Evolutionary conservation across 1,140 invertebrate genomes (phyloP), one percentile per base, ranked within the genome.

Genomic region (Bombus affinis): DNA sequence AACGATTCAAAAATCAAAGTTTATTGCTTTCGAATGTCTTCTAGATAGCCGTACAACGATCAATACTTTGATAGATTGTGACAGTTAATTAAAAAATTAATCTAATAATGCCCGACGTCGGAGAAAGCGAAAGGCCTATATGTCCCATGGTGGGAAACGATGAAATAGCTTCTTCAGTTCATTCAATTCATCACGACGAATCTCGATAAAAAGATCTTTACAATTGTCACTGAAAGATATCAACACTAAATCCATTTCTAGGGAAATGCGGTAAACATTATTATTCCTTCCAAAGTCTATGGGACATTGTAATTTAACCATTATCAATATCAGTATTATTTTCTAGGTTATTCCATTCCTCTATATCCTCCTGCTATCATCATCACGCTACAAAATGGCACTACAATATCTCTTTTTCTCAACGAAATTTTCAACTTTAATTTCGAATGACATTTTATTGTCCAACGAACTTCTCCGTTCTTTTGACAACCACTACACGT

Each of bases 381-480:
- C 65, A 59, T 71, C 65, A 84, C 47, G 44, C 22, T 62, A 72
- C 15, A 47, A 79, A 79, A 84, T 84, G 83, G 83, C 83, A 84
- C 83, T 37, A 1, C 66, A 12, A 57, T 84, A 18, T 71, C 32
- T 44, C 3, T 25, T 68, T 39, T 65, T 3, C 13, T 65, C 28
- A 35, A n/a, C 65, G 57, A 18, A 53, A 53, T 22, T 18, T 53
- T 22, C 47, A 53, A 32, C 25, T 53, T 37, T 53, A 32, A n/a
- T 37, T 22, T 22, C n/a, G 6, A 39, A 35, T 71, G 32, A 28
- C 22, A 37, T 81, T 6, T n/a, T 22, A n/a, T 44, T 25, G n/a
- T 59, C 37, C 44, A 44, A 32, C 3, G 15, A 42, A n/a, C 18
- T 28, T 42, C 15, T 13, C 13, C 47, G 15, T 37, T 57, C 35